These are phyloP conservation scores for Hermodice carunculata DNA, from an alignment of 2,888 invertebrate species.

Conservation along the genomic window DNA sequence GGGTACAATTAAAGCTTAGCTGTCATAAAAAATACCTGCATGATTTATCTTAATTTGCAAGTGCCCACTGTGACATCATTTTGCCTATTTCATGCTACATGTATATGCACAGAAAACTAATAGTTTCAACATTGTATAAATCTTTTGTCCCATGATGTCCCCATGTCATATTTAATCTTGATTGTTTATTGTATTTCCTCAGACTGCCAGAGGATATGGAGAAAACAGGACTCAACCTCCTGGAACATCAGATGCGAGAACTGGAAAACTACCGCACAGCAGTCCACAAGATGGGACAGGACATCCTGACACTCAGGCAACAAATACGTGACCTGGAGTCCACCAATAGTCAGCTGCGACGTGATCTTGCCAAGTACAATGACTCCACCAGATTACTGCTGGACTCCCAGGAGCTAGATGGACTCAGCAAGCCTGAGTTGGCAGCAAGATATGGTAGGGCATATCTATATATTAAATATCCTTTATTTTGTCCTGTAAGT, in stretches of 20 bases:
- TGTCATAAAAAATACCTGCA: too few species aligned
- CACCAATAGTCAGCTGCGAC: conserved; percentile 57
- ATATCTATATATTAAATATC: not conserved
- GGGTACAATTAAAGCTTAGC: too few species aligned
- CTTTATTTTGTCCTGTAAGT: too few species aligned
- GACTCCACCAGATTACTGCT: conserved; percentile 58
- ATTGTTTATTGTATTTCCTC: too few species aligned
- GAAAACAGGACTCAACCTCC: conserved; percentile 30
- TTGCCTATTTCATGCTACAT: too few species aligned
- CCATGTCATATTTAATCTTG: too few species aligned
- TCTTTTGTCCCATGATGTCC: too few species aligned
- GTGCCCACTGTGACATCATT: too few species aligned
- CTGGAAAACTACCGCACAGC: conserved; percentile 62
- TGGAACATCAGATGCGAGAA: conserved; percentile 63
- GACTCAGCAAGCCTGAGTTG: conserved; percentile 60
- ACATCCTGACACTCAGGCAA: conserved; percentile 57
- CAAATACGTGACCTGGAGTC: conserved; percentile 55
- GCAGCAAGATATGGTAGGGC: conserved; percentile 60
- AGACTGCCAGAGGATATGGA: conserved; percentile 25
- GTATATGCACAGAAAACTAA: too few species aligned
- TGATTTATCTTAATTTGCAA: too few species aligned
- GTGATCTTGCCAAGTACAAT: conserved; percentile 54
- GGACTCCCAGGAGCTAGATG: conserved; percentile 62
- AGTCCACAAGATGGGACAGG: conserved; percentile 65
- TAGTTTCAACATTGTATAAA: too few species aligned